These are phyloP conservation scores for Phortica variegata DNA, from an alignment of 1,140 invertebrate genomes.

Conservation along the genomic window DNA sequence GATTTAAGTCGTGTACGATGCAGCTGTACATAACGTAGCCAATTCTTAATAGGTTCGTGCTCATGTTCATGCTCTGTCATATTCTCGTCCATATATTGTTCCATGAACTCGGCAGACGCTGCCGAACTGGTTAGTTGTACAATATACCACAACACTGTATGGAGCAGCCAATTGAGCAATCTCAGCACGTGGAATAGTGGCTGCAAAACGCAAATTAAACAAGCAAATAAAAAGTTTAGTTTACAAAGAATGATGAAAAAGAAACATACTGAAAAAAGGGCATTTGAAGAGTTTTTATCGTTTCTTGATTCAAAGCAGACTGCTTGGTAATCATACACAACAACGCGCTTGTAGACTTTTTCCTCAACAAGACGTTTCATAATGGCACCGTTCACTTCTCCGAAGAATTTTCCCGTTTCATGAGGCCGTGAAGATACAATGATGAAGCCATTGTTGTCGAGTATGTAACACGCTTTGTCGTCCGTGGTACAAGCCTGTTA, in stretches of 20 bases:
- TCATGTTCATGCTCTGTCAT: constrained; percentile 24
- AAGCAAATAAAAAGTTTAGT: background rate
- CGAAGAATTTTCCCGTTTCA: constrained; percentile 84
- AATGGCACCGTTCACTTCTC: constrained; percentile 76
- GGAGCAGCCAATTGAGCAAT: constrained; percentile 58
- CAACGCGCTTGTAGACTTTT: constrained; percentile 74
- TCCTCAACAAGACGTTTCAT: constrained; percentile 77
- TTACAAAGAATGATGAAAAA: background rate
- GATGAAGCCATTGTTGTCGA: constrained; percentile 90
- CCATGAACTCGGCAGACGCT: constrained; percentile 57
- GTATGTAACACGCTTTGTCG: constrained; percentile 77
- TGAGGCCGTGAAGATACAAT: constrained; percentile 71
- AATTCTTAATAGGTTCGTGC: constrained; percentile 36
- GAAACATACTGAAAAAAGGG: constrained; percentile 64
- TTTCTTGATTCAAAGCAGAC: constrained; percentile 73
- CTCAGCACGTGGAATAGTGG: constrained; percentile 56
- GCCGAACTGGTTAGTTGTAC: constrained; percentile 53
- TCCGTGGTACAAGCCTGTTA: constrained; percentile 68
- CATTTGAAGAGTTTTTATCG: constrained; percentile 63
- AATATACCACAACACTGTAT: constrained; percentile 58
- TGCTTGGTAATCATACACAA: constrained; percentile 86
- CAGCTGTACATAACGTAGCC: constrained; percentile 61
- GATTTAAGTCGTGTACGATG: constrained; percentile 65
- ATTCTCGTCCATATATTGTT: constrained; percentile 39
- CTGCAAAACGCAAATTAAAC: constrained; percentile 29